Percentiles rank a stretch among this genome's conserved stretches.
Conservation (phyloP, 2,888 invertebrate species). For the Netelia melanura region DNA sequence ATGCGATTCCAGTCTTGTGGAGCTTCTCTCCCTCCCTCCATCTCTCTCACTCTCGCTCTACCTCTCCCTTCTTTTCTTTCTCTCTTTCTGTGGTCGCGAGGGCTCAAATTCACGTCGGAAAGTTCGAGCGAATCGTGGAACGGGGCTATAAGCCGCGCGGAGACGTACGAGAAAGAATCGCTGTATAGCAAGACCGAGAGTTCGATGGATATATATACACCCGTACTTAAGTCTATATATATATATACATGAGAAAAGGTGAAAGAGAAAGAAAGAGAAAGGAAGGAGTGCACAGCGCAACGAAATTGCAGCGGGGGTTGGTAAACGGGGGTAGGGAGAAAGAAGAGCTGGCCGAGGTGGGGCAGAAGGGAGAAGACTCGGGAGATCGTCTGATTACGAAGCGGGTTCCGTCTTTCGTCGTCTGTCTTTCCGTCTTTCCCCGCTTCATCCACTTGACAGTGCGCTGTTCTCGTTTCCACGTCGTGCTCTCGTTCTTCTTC, state of each 20-base stretch:
- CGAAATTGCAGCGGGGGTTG: constrained; percentile 67
- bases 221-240: constrained; percentile 39
- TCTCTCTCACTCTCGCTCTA: constrained; percentile 15
- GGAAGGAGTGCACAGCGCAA: constrained; percentile 62
- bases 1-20: constrained; percentile 39
- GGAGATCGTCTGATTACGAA: constrained; percentile 81
- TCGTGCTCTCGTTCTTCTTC: constrained; percentile 75
- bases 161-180: constrained; percentile 62
- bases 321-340: constrained; percentile 52
- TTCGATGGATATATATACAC: constrained; percentile 48
- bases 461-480: constrained; percentile 67
- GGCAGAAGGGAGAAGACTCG: constrained; percentile 70
- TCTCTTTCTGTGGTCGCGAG: constrained; percentile 39
- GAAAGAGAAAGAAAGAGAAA: constrained; percentile 55
- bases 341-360: constrained; percentile 70
- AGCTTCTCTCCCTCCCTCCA: constrained; percentile 56
- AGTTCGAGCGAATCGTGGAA: constrained; percentile 59
- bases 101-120: constrained; percentile 60
- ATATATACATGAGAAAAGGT: constrained; percentile 54
- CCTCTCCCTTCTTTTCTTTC: constrained; percentile 24
- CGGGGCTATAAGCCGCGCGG: constrained; percentile 56
- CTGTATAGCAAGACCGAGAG: constrained; percentile 50
- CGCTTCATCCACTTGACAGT: constrained; percentile 83
- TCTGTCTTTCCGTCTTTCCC: constrained; percentile 74
- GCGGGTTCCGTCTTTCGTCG: constrained; percentile 82